phyloP scores from a whole-genome alignment of 2,113 vertebrate species.

The Petrocephalus microphthalmus region DNA sequence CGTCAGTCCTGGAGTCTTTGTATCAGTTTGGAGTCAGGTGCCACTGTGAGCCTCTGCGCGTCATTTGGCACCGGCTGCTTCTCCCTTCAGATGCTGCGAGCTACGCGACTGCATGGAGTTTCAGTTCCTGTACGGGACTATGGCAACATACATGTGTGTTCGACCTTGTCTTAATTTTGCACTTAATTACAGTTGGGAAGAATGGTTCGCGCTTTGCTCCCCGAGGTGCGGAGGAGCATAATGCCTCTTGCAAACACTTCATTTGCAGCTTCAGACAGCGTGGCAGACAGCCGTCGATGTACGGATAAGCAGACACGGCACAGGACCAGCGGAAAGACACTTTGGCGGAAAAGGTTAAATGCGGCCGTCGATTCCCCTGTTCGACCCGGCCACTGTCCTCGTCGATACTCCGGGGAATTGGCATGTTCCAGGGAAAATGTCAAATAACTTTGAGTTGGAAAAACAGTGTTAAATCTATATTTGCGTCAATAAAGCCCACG shows the following conservation, averaged over 20 bases:
- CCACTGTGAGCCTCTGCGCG: background rate
- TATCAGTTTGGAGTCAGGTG: background rate
- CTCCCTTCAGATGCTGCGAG: background rate
- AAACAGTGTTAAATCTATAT: conserved; percentile 54
- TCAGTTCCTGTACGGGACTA: background rate
- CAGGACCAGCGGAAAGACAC: conserved; percentile 41
- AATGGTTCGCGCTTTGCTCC: conserved; percentile 26
- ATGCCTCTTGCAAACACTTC: conserved; percentile 31
- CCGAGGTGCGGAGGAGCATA: background rate
- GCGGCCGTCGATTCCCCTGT: conserved; percentile 54
- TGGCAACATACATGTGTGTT: background rate
- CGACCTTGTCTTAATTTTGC: background rate
- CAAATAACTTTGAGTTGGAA: conserved; percentile 45
- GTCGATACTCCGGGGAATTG: conserved; percentile 59
- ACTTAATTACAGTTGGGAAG: conserved; percentile 1
- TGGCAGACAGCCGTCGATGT: conserved; percentile 33
- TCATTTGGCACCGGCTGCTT: background rate
- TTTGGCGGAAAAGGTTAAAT: conserved; percentile 40
- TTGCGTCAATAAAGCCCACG: conserved; percentile 30
- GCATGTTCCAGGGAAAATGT: conserved; percentile 51
- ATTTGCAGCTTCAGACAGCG: conserved; percentile 36
- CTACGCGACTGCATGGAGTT: background rate
- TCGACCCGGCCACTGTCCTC: conserved; percentile 48
- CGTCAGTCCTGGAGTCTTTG: background rate
- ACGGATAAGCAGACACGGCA: conserved; percentile 34